phyloP scores from a whole-genome alignment of 1,140 invertebrate species.

The Danaus plexippus region DNA sequence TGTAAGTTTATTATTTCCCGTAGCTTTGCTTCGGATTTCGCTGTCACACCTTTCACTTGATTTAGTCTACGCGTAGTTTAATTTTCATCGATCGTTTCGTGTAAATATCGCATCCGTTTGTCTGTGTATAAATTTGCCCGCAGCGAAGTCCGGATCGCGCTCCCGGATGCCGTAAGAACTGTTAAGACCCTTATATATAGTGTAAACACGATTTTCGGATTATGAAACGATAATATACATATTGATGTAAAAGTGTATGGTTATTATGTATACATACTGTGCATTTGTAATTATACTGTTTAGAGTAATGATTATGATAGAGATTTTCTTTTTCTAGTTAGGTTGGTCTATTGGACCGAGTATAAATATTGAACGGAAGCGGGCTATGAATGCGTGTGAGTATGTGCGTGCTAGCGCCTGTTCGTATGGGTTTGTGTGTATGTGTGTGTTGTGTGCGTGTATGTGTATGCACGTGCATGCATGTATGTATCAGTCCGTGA shows the following conservation, averaged over 20 bases:
- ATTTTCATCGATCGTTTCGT: constrained; percentile 30
- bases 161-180: not conserved
- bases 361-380: constrained; percentile 34
- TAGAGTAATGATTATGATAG: constrained; percentile 54
- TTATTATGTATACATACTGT: constrained; percentile 62
- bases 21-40: constrained; percentile 33
- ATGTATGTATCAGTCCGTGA: constrained; percentile 16
- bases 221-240: constrained; percentile 47
- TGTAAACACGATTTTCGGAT: constrained; percentile 34
- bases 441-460: constrained; percentile 14
- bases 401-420: constrained; percentile 1
- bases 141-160: constrained; percentile 15
- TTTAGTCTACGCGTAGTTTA: constrained; percentile 44
- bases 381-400: constrained; percentile 14
- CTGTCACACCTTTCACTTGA: constrained; percentile 15
- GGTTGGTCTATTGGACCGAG: constrained; percentile 30
- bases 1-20: constrained; percentile 31
- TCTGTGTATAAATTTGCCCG: constrained; percentile 15
- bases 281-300: constrained; percentile 69
- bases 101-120: constrained; percentile 35
- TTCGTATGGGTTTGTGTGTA: constrained; percentile 10
- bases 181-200: constrained; percentile 30
- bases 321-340: constrained; percentile 57
- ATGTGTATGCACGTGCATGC: constrained; percentile 10
- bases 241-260: constrained; percentile 56